Evolutionary conservation across 2,888 invertebrate species (phyloP).

Genomic region (Agapostemon virescens): DNA sequence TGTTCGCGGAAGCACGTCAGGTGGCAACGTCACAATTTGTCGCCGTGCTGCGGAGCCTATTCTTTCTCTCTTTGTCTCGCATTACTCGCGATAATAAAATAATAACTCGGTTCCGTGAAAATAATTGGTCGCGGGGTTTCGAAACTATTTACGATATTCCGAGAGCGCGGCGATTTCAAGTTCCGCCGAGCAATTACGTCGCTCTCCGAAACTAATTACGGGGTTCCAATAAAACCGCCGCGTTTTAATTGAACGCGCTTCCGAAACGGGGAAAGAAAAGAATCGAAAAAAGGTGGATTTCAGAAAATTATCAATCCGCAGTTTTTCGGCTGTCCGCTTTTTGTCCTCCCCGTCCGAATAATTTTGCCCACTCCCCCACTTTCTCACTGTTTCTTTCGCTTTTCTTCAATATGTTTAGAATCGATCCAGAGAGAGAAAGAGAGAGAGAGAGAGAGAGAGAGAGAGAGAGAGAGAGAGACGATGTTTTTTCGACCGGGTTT

Average conservation of each 20-base stretch:
- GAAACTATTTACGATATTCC: constrained; percentile 8
- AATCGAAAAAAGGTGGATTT: too few relatives aligned
- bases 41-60: not conserved
- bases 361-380: not conserved
- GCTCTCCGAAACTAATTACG: constrained; percentile 9
- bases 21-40: constrained; percentile 1
- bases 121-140: constrained; percentile 8
- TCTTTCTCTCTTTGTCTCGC: not conserved
- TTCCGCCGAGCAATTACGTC: constrained; percentile 3
- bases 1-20: not conserved
- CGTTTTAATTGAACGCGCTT: not conserved
- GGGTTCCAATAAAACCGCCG: constrained; percentile 3
- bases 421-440: not conserved
- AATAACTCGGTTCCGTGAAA: not conserved
- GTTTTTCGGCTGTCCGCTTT: not conserved
- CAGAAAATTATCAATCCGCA: not conserved
- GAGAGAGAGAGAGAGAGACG: not conserved
- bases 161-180: not conserved
- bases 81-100: constrained; percentile 3
- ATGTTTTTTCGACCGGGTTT: constrained; percentile 6
- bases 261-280: not conserved
- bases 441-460: not conserved
- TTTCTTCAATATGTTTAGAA: not conserved
- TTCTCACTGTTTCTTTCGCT: not conserved
- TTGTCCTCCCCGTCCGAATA: not conserved